Evolutionary conservation across 2,797 vertebrate genomes (phyloP).

Genomic region (Lophius americanus): DNA sequence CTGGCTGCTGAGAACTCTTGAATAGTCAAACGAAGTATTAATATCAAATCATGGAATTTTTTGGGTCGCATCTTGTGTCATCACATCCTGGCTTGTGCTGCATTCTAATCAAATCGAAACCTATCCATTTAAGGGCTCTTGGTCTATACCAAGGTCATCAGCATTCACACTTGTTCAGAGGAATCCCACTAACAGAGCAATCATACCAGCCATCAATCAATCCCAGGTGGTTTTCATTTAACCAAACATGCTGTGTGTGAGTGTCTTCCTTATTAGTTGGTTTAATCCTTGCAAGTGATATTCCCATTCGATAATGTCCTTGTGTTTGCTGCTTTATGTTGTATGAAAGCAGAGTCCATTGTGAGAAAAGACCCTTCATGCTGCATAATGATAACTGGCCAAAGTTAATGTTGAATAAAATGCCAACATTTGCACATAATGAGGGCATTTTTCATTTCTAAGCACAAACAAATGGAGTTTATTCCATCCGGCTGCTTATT

Average conservation of each 20-base stretch:
- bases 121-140: too few relatives aligned
- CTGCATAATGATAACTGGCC: neutral
- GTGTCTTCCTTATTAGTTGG: neutral
- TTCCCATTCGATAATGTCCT: neutral
- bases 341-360: neutral
- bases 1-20: too few relatives aligned
- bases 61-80: too few relatives aligned
- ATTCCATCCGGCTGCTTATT: neutral
- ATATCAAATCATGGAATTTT: too few relatives aligned
- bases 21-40: too few relatives aligned
- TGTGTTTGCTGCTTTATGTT: neutral
- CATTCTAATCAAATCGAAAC: too few relatives aligned
- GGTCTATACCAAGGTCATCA: too few relatives aligned
- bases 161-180: too few relatives aligned
- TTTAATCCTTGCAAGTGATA: neutral
- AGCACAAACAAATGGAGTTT: neutral
- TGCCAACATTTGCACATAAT: neutral
- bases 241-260: neutral
- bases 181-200: too few relatives aligned
- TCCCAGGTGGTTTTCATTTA: neutral
- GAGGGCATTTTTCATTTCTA: neutral
- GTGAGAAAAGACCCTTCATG: neutral
- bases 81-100: too few relatives aligned
- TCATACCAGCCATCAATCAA: neutral
- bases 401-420: neutral